Evolutionary conservation across 23 tunicate species (phyloP).

Genomic region (Phallusia fumigata): DNA sequence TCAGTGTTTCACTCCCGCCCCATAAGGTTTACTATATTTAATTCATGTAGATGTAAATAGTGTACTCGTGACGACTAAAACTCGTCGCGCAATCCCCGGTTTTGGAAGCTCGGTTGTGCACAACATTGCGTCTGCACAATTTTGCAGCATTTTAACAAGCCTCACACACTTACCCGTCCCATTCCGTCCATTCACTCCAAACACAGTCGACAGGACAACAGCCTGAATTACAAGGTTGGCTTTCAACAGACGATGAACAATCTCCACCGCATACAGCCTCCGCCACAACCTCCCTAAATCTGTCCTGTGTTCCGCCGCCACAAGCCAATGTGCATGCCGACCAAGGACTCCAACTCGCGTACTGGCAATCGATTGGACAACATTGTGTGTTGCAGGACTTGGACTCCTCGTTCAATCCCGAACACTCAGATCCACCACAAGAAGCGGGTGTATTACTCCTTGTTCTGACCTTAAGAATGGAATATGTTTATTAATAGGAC

Average conservation of each 20-base stretch:
- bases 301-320: constrained; percentile 29
- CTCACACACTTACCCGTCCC: constrained; percentile 25
- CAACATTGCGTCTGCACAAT: too few species aligned
- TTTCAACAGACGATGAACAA: neutral
- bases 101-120: too few species aligned
- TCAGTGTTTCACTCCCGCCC: too few species aligned
- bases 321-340: constrained; percentile 22
- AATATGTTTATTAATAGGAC: too few species aligned
- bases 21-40: too few species aligned
- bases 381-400: constrained; percentile 7
- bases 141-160: too few species aligned
- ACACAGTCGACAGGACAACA: constrained; percentile 49
- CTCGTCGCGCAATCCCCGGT: too few species aligned
- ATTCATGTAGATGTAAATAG: too few species aligned
- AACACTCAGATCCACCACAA: constrained; percentile 41
- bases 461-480: neutral
- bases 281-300: constrained; percentile 11
- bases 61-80: too few species aligned
- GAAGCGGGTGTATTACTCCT: constrained; percentile 16
- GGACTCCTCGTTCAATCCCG: constrained; percentile 7
- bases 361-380: constrained; percentile 24
- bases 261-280: constrained; percentile 24
- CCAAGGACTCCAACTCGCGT: constrained; percentile 9
- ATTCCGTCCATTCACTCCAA: constrained; percentile 16
- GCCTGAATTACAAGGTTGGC: constrained; percentile 19